A percentile compares a stretch with the other conserved stretches of the same genome.
Evolutionary conservation across 2,113 vertebrate genomes (phyloP).

Genomic region (Casuarius casuarius): DNA sequence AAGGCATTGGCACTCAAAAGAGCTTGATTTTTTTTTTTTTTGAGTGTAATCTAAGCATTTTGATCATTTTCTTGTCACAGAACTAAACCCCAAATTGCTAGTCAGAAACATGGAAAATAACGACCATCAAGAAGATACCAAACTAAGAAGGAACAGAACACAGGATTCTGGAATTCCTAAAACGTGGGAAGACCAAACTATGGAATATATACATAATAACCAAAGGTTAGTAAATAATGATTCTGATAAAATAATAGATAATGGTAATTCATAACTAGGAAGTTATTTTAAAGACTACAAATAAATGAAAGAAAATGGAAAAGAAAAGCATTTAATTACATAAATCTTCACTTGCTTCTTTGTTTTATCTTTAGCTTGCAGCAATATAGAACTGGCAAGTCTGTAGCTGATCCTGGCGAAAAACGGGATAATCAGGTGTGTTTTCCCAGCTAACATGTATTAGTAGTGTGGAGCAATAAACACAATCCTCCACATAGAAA

Average conservation of each 20-base stretch:
- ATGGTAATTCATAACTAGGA: background rate
- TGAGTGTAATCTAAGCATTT: background rate
- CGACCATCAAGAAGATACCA: conserved; percentile 38
- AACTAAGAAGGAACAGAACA: conserved; percentile 44
- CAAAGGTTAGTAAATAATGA: conserved; percentile 67
- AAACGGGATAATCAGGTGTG: conserved; percentile 64
- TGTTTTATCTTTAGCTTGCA: conserved; percentile 44
- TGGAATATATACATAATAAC: conserved; percentile 50
- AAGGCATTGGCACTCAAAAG: background rate
- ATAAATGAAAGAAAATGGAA: background rate
- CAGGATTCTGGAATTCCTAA: conserved; percentile 71
- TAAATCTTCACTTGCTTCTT: background rate
- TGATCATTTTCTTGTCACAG: conserved; percentile 42
- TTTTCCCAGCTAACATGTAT: conserved; percentile 20
- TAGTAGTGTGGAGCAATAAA: background rate
- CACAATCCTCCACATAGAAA: background rate
- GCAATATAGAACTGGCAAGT: background rate
- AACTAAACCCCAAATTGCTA: background rate
- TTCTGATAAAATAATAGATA: background rate
- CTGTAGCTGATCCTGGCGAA: conserved; percentile 17
- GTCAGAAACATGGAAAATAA: background rate
- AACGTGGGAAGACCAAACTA: conserved; percentile 70
- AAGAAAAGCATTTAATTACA: background rate
- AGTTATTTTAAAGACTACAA: background rate
- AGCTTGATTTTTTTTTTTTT: background rate